Evolutionary conservation across 2,888 invertebrate genomes (phyloP), one percentile per base, ranked within the genome.

Genomic region (Melinaea menophilus): DNA sequence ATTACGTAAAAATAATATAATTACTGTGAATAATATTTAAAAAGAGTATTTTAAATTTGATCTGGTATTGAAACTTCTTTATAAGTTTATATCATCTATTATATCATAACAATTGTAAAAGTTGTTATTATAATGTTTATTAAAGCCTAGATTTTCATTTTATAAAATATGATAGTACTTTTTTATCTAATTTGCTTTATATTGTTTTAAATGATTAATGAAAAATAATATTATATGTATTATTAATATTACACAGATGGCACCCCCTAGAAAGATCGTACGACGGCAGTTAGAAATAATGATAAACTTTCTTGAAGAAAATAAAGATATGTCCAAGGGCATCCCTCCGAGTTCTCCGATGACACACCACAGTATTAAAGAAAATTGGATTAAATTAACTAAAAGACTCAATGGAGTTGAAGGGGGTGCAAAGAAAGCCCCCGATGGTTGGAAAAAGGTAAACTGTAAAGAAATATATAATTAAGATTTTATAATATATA

Each of bases 371-470:
- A 75, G 75, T 11, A 81, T 78, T 9, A 76, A 80, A 54, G 81
- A 84, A 57, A 87, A 87, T 62, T 89, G 89, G 89, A 72, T 76
- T n/a, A 70, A 69, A 2, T 71, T 89, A 11, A 80, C 85, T 4
- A 87, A 86, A 73, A 81, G 81, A 70, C 76, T 89, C 0, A 89
- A 89, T 70, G 75, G 81, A 3, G 83, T 88, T 2, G 78, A 78
- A 60, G 76, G 78, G 11, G 88, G 88, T 2, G 79, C 82, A 51
- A 63, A 80, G 46, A 88, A 87, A 66, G 81, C 85, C 12, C 85
- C 88, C 11, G 82, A 85, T 54, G 82, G 81, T 1, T 89, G 89
- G 89, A 88, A 85, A 71, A 87, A 84, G 82, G 89, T 88, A 72
- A 41, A 34, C 13, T 31, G n/a, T 34, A 56, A 48, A 47, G 51